Conservation (phyloP, 2,888 invertebrate species). For the Steinernema scapterisci region DNA sequence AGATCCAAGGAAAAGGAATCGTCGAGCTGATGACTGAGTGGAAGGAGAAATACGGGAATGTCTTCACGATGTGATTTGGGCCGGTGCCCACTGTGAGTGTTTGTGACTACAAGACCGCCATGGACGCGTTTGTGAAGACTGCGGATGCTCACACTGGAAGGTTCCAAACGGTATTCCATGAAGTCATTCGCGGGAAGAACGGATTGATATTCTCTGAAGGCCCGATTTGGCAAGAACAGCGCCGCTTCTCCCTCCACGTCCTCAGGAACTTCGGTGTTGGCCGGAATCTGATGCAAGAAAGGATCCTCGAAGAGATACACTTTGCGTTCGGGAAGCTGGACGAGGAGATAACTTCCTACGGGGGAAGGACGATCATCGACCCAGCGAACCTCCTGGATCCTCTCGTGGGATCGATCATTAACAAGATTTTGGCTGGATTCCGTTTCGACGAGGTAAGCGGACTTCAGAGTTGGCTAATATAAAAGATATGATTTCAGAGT, state of each 20-base stretch:
- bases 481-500: background rate
- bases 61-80: no score
- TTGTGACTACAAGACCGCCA: no score
- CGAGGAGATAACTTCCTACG: background rate
- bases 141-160: background rate
- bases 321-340: background rate
- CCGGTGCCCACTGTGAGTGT: no score
- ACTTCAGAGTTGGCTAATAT: slow-evolving; percentile 34
- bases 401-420: slow-evolving; percentile 47
- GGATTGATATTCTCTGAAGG: background rate
- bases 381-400: slow-evolving; percentile 37
- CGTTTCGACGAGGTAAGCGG: slow-evolving; percentile 41
- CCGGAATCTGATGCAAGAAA: background rate
- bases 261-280: background rate
- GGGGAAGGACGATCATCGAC: background rate
- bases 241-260: background rate
- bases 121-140: no score
- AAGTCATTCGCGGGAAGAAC: no score
- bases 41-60: no score
- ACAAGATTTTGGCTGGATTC: slow-evolving; percentile 41
- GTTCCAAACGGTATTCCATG: background rate
- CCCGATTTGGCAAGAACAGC: background rate
- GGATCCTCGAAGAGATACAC: background rate
- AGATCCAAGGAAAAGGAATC: no score
- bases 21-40: no score